These are phyloP conservation scores for Chamaedrilus cognettii DNA, from an alignment of 2,888 invertebrate species.

Conservation along the genomic window DNA sequence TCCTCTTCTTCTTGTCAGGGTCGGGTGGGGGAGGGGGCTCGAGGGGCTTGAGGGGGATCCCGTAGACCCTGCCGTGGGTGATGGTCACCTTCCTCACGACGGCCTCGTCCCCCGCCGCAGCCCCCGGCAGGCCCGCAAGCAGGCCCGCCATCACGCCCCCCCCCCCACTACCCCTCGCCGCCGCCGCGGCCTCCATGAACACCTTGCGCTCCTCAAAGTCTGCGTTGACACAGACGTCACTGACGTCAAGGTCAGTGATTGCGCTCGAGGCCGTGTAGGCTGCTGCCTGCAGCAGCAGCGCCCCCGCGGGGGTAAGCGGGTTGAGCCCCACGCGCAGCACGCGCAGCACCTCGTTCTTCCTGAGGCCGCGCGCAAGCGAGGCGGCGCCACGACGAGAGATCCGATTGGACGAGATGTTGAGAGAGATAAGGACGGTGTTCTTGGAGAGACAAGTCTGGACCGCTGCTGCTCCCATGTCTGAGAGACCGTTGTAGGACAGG, in stretches of 20 bases:
- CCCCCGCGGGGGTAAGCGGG: neutral
- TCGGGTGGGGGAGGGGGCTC: neutral
- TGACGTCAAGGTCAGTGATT: neutral
- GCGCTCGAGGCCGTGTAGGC: neutral
- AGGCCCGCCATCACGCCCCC: too few relatives aligned
- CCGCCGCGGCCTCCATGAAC: neutral
- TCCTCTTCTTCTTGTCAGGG: neutral
- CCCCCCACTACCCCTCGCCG: neutral
- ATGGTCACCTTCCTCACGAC: neutral
- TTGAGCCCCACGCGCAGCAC: neutral
- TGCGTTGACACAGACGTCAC: slow-evolving; percentile 1
- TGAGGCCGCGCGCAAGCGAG: slow-evolving; percentile 43
- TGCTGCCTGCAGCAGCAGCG: neutral
- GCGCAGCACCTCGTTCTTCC: slow-evolving; percentile 42
- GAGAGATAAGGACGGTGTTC: slow-evolving; percentile 45
- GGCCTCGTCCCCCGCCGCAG: neutral
- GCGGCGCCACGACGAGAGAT: slow-evolving; percentile 49
- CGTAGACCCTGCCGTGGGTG: neutral
- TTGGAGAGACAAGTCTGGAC: slow-evolving; percentile 45
- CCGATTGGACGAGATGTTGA: slow-evolving; percentile 50
- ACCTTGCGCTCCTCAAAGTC: neutral
- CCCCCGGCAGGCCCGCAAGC: neutral
- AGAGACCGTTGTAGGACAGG: slow-evolving; percentile 54
- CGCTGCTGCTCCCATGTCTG: slow-evolving; percentile 45
- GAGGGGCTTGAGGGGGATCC: neutral